Base-by-base conservation (phyloP, 2,888 invertebrate species). In the Prosopocoilus inquinatus region DNA sequence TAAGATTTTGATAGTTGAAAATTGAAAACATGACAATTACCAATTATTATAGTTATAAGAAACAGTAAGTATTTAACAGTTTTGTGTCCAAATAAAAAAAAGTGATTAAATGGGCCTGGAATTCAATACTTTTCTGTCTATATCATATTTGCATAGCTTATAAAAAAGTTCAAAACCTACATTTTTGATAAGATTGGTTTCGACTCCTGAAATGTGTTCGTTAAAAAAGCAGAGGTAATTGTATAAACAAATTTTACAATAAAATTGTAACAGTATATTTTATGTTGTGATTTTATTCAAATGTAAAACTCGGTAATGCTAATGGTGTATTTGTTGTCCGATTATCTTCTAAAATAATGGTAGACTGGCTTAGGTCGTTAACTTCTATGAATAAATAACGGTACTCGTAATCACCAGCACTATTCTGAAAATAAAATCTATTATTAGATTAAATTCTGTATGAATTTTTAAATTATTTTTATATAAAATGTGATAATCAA, bases 91-190 rank as follows among this genome's bases (percentile, higher is more conserved):
- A 16, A 34, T 56, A n/a, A n/a, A n/a, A n/a, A n/a, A n/a, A 96
- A 76, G 86, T 92, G 65, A 78, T 95, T 16, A 96, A 94, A 73
- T 92, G 91, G 85, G 92, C 90, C 13, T 96, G 95, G 95, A n/a
- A 84, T 96, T 9, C 96, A 96, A 72, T 96, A 94, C 75, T 81
- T 94, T 9, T 87, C 94, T 0, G 79, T 94, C 43, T 85, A 90
- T 50, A 75, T 92, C 2, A 79, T 94, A 43, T 86, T 91, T 58
- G 80, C 87, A 53, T 90, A 86, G 77, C 69, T 91, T 38, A 81
- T 88, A 65, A 81, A 83, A 60, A 83, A 82, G 72, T 75, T 90
- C 32, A 87, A 90, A 71, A 80, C 80, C 66, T 90, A 89, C 78
- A 83, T 94, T 32, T 94, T 93, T 69, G 81, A 82, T 13, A 86